Conservation (phyloP, 2,888 invertebrate genomes). For the Synanthedon formicaeformis region DNA sequence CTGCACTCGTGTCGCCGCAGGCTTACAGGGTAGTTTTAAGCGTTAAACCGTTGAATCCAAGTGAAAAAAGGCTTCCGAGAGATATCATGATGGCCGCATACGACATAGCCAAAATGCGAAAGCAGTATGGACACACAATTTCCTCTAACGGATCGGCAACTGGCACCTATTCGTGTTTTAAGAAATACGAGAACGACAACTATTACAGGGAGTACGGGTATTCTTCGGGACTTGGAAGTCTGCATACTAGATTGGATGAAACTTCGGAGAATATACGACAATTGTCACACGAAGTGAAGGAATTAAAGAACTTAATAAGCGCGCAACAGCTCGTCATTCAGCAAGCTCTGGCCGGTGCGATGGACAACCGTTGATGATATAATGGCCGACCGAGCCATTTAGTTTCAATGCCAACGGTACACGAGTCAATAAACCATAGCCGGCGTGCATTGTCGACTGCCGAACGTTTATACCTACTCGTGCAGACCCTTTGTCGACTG, state of each 20-base stretch:
- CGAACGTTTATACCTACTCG: constrained; percentile 26
- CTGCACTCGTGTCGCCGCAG: constrained; percentile 83
- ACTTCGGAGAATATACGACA: constrained; percentile 76
- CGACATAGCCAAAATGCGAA: constrained; percentile 82
- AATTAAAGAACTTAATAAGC: constrained; percentile 72
- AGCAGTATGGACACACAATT: constrained; percentile 76
- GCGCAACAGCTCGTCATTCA: constrained; percentile 65
- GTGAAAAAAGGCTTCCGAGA: constrained; percentile 82
- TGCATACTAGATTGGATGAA: constrained; percentile 76
- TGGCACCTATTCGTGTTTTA: constrained; percentile 74
- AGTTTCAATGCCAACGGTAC: constrained; percentile 63
- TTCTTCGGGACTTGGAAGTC: constrained; percentile 66
- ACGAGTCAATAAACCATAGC: constrained; percentile 62
- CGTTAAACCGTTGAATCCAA: constrained; percentile 85
- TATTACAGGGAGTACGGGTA: constrained; percentile 67
- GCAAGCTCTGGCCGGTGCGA: constrained; percentile 55
- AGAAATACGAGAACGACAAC: constrained; percentile 70
- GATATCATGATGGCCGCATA: constrained; percentile 85
- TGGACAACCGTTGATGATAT: constrained; percentile 60
- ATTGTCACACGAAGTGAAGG: constrained; percentile 76
- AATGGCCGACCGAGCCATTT: constrained; percentile 48
- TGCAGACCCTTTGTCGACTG: constrained; percentile 30
- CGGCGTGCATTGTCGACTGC: constrained; percentile 39
- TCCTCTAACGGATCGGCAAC: constrained; percentile 75
- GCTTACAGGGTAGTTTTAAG: constrained; percentile 85